Conservation (phyloP, 2,888 invertebrate genomes). For the Diplazon laetatorius region DNA sequence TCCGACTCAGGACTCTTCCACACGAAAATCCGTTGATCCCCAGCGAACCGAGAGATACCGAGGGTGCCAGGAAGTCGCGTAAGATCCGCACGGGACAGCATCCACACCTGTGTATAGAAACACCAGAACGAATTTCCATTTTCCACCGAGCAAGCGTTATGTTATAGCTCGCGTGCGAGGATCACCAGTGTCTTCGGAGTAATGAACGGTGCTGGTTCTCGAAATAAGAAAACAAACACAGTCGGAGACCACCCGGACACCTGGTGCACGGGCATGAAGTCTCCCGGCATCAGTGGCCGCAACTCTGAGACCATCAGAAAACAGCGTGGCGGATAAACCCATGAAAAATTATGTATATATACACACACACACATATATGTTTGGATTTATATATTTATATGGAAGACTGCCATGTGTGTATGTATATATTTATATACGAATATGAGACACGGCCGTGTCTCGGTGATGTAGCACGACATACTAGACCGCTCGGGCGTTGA, state of each 20-base stretch:
- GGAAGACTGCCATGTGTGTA: not conserved
- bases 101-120: conserved; percentile 39
- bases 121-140: conserved; percentile 58
- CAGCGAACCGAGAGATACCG: not conserved
- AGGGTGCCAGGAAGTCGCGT: conserved; percentile 36
- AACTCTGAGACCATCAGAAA: conserved; percentile 25
- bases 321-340: conserved; percentile 28
- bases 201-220: conserved; percentile 34
- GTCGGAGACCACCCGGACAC: conserved; percentile 51
- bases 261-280: conserved; percentile 44
- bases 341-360: conserved; percentile 11
- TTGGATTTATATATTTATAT: conserved; percentile 1
- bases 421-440: not conserved
- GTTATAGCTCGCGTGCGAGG: conserved; percentile 33
- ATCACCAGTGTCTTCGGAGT: conserved; percentile 29
- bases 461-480: conserved; percentile 18
- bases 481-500: conserved; percentile 64
- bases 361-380: no score
- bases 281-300: conserved; percentile 40
- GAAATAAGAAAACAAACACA: conserved; percentile 16
- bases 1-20: not conserved
- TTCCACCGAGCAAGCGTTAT: conserved; percentile 30
- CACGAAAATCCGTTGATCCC: not conserved
- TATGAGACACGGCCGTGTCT: not conserved
- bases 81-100: conserved; percentile 14